Evolutionary conservation across 2,113 vertebrate species (phyloP).

Genomic region (Lepus europaeus): DNA sequence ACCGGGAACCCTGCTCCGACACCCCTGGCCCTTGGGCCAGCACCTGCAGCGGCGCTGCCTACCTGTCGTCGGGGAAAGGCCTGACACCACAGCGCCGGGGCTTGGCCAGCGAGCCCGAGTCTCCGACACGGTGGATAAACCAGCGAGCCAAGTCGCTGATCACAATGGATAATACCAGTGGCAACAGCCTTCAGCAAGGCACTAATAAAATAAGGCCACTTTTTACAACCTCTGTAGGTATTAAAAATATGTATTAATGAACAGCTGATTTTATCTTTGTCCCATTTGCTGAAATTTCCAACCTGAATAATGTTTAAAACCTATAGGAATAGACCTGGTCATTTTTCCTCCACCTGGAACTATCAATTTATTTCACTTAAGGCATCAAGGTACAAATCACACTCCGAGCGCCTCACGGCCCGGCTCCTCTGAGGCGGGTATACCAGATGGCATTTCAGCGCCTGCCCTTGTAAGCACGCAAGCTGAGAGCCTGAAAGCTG

Average conservation of each 20-base stretch:
- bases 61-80: fast-evolving
- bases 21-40: background rate
- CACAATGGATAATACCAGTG: background rate
- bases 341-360: background rate
- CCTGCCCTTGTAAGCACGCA: background rate
- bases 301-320: background rate
- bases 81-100: no score
- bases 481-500: background rate
- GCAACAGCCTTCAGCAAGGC: background rate
- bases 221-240: background rate
- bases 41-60: fast-evolving
- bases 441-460: background rate
- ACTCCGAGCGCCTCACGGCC: background rate
- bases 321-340: background rate
- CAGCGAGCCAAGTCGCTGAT: background rate
- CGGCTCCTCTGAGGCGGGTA: background rate
- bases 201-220: no score
- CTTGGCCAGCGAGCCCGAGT: no score
- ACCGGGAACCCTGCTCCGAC: no score
- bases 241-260: background rate
- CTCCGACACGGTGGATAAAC: no score
- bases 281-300: background rate
- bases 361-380: constrained; percentile 28
- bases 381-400: background rate
- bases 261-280: background rate